Base-by-base conservation (phyloP, 2,113 vertebrate genomes). In the Strix uralensis region DNA sequence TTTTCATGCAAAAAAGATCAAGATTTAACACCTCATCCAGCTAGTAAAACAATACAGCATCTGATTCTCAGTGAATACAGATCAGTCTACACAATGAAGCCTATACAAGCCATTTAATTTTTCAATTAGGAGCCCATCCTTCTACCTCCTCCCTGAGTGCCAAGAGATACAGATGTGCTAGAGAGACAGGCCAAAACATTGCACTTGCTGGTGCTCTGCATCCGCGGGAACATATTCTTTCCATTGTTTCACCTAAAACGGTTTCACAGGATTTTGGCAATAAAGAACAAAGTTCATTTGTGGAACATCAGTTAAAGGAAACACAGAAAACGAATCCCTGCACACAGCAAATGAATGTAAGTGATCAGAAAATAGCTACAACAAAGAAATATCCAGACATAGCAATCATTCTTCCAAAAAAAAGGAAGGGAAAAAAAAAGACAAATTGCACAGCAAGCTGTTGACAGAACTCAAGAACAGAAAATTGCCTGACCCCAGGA, bases 161-260 rank as follows among this genome's bases (percentile, higher is more conserved):
- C 78, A 58, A 52, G 72, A 78, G 49, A 42, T 58, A n/a, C 40
- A 82, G 70, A 55, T 70, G 62, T 63, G 55, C 47, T 13, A 44
- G 32, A 73, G 42, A 38, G 46, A 47, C 25, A 22, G n/a, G 63
- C 63, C 51, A 58, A 52, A 70, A 23, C 32, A 11, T 3, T 11
- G 36, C 5, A 1, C 51, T 44, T 11, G 15, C 46, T 40, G 61
- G 29, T 30, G 38, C 46, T 49, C 70, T 62, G 83, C 54, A 17
- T 22, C 38, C 25, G 1, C 3, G 1, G 15, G 34, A 40, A 47
- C 3, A 1, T 6, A 26, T 54, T 67, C 54, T 55, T 49, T 13
- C 40, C n/a, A 32, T n/a, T 86, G 54, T 69, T 74, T 42, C 63
- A 32, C 47, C 25, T 55, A 26, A 61, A 81, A 74, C 1, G 6